Evolutionary conservation across 1,140 invertebrate genomes (phyloP).

Genomic region (Telenomus remus): DNA sequence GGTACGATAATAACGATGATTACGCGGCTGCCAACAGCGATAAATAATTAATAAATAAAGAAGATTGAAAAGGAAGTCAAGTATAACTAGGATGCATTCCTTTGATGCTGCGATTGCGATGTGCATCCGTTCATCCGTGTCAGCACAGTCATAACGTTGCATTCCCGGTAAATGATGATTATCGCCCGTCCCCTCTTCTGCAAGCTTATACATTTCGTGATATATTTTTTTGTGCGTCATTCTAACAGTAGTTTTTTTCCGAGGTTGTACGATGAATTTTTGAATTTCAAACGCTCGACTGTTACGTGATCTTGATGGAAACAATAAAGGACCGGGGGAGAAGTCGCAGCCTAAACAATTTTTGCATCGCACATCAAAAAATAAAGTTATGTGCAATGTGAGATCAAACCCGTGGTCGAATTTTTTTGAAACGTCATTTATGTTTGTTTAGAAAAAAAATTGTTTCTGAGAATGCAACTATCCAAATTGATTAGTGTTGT

Average conservation of each 20-base stretch:
- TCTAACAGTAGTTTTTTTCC: no score
- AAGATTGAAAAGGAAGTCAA: slow-evolving; percentile 29
- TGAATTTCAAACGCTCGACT: slow-evolving; percentile 15
- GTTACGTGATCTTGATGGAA: slow-evolving; percentile 66
- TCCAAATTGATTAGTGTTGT: no score
- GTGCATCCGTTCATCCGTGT: slow-evolving; percentile 49
- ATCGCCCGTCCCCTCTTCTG: slow-evolving; percentile 7
- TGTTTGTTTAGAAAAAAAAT: no score
- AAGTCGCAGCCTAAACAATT: slow-evolving; percentile 59
- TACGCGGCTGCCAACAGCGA: slow-evolving; percentile 14
- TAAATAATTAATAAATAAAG: slow-evolving; percentile 14
- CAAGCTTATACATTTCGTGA: not conserved
- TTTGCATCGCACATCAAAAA: slow-evolving; percentile 3
- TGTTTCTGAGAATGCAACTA: no score
- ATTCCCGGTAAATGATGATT: slow-evolving; percentile 47
- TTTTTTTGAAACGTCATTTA: no score
- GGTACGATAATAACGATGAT: slow-evolving; percentile 24
- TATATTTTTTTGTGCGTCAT: not conserved
- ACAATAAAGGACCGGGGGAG: slow-evolving; percentile 51
- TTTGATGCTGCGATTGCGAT: slow-evolving; percentile 32
- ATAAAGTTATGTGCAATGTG: no score
- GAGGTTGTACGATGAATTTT: no score
- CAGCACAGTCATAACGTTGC: slow-evolving; percentile 48
- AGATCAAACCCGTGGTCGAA: no score
- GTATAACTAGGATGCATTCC: slow-evolving; percentile 34